Base-by-base conservation (phyloP, 2,888 invertebrate species). In the Punctoribates punctum region DNA sequence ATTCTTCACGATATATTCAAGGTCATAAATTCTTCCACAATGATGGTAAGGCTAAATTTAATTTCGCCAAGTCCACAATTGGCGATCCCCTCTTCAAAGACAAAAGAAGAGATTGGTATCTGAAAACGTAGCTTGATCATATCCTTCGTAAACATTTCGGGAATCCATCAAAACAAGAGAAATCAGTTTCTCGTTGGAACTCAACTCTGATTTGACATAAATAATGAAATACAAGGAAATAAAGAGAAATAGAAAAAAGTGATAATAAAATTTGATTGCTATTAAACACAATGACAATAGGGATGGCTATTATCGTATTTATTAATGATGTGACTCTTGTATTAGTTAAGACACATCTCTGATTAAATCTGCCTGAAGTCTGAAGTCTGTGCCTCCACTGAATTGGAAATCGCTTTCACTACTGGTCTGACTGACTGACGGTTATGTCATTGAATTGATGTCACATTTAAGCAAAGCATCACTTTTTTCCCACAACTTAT, bases 391-490 rank as follows among this genome's bases (percentile, higher is more conserved):
- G 11, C 42, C 11, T 42, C 13, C 13, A 34, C 4, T 8, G 34
- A 34, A 34, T 42, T 5, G 8, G 13, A 42, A 67, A 67, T 67
- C 38, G 34, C 17, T 67, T 67, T 34, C 34, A 15, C n/a, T 15
- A n/a, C 29, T 62, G 3, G 15, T 67, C 11, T 65, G 38, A 6
- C 48, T 48, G 48, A 48, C 6, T 3, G 34, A 60, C 27, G 65
- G 65, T 67, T 67, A 67, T 67, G 65, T 67, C 65, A 67, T 67
- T 67, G 65, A 67, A 67, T 67, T 67, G 65, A 67, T 67, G 65
- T 67, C 65, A 67, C 65, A 67, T 38, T 38, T 20, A 38, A 11
- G 1, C 38, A 8, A 11, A 34, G 13, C 25, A n/a, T 51, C 51
- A 51, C 42, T 42, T 42, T 42, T 51, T 51, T 51, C 51, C n/a